Conservation (phyloP, 2,888 invertebrate species). For the Philonicus albiceps region DNA sequence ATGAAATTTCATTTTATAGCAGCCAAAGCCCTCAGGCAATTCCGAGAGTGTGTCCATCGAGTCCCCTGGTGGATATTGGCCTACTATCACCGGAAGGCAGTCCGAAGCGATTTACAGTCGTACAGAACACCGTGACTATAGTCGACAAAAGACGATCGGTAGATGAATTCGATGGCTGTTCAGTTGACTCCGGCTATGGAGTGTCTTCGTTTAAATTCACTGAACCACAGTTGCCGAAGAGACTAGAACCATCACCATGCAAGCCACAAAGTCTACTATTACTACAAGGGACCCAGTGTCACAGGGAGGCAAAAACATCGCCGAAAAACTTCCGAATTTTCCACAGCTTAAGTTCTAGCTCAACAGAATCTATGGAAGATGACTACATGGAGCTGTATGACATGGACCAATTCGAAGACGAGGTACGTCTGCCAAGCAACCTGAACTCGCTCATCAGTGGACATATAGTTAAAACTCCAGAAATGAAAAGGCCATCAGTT, state of each 20-base stretch:
- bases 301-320: slow-evolving; percentile 47
- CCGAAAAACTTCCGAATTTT: slow-evolving; percentile 61
- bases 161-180: slow-evolving; percentile 65
- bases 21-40: slow-evolving; percentile 51
- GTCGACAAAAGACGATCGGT: slow-evolving; percentile 49
- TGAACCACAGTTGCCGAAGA: slow-evolving; percentile 62
- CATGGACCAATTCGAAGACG: slow-evolving; percentile 65
- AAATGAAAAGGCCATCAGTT: slow-evolving; percentile 63
- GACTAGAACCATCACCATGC: slow-evolving; percentile 50
- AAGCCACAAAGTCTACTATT: not conserved
- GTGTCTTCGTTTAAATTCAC: slow-evolving; percentile 59
- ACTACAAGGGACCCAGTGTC: not conserved
- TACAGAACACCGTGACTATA: slow-evolving; percentile 50
- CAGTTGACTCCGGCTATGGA: slow-evolving; percentile 69
- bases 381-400: slow-evolving; percentile 72
- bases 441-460: slow-evolving; percentile 69
- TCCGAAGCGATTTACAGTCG: slow-evolving; percentile 57
- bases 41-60: slow-evolving; percentile 50
- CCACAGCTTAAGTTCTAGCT: slow-evolving; percentile 64
- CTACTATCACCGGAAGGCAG: slow-evolving; percentile 60
- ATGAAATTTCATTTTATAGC: slow-evolving; percentile 61
- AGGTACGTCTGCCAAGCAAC: slow-evolving; percentile 67
- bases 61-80: slow-evolving; percentile 43
- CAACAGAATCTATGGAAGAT: slow-evolving; percentile 67
- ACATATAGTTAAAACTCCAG: slow-evolving; percentile 64